Evolutionary conservation across 2,113 vertebrate species (phyloP).

Genomic region (Triplophysa rosa): DNA sequence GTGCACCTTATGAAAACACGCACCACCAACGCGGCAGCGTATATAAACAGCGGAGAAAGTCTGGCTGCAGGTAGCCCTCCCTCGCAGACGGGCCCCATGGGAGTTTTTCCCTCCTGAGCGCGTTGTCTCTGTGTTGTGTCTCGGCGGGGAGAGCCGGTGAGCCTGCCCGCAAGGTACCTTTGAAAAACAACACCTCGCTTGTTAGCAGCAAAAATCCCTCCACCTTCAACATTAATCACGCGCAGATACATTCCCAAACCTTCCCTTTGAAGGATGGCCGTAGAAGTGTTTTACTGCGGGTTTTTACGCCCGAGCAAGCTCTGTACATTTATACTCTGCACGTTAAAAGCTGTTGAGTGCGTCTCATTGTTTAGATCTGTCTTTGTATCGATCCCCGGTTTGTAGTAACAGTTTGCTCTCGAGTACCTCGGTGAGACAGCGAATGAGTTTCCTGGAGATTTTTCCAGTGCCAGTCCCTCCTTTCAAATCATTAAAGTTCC

Average conservation of each 20-base stretch:
- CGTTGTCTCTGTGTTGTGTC: conserved; percentile 67
- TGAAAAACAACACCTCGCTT: conserved; percentile 70
- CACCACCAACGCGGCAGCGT: conserved; percentile 42
- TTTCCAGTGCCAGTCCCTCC: conserved; percentile 43
- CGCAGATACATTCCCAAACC: conserved; percentile 61
- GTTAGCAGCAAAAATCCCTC: conserved; percentile 72
- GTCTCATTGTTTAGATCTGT: conserved; percentile 25
- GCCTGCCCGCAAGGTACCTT: conserved; percentile 53
- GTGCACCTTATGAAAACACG: conserved; percentile 22
- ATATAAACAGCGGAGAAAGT: conserved; percentile 11
- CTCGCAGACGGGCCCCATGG: conserved; percentile 59
- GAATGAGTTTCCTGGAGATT: conserved; percentile 13
- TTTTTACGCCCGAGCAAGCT: conserved; percentile 16
- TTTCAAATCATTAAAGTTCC: conserved; percentile 35
- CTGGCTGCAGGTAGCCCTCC: conserved; percentile 60
- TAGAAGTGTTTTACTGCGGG: conserved; percentile 62
- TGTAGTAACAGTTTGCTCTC: background rate
- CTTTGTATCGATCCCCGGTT: conserved; percentile 29
- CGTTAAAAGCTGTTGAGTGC: conserved; percentile 37
- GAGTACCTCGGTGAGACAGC: background rate
- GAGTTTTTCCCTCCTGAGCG: conserved; percentile 57
- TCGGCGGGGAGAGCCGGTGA: conserved; percentile 49
- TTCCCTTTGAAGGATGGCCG: conserved; percentile 73
- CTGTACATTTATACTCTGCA: conserved; percentile 53
- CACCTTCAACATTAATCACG: conserved; percentile 77